Evolutionary conservation across 1,140 invertebrate species (phyloP), one percentile per base, ranked within the genome.

Genomic region (Drosophila littoralis): DNA sequence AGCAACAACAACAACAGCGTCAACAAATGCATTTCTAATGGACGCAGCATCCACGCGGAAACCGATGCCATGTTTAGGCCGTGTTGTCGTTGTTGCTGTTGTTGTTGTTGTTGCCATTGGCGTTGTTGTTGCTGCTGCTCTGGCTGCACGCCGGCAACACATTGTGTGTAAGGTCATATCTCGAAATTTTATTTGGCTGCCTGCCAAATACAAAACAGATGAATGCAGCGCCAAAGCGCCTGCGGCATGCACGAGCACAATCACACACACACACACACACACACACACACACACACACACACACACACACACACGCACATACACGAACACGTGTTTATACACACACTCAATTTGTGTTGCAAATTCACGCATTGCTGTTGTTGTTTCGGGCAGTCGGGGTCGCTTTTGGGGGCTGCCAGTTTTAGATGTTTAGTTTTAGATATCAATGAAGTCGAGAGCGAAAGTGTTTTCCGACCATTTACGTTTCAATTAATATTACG

Each of bases 391-490:
- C 42, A 9, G 33, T 54, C 13, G 65, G 65, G 70, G 75, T 46
- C 60, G 77, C 42, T 76, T 85, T 83, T 79, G 75, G 80, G 72
- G 65, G 76, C 69, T 83, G 84, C 70, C 80, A 55, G 71, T 90
- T 89, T 89, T 81, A 90, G 81, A 84, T 89, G 77, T 81, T 84
- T 89, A 81, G 81, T 78, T 79, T 80, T 84, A 66, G 85, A 78
- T 89, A 89, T 90, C 80, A 89, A 88, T 89, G 84, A 89, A 89
- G 69, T 64, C 68, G 81, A 89, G 88, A 89, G 84, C 80, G 84
- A 89, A 89, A 89, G 84, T 89, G 85, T 83, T 84, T 71, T 69
- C 71, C 66, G 46, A 54, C 55, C 65, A 68, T 76, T 71, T 76
- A 77, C 69, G 76, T 77, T 82, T 88, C 84, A 83, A 88, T 79